Evolutionary conservation across 2,797 vertebrate species (phyloP).

Genomic region (Anguilla obscura): DNA sequence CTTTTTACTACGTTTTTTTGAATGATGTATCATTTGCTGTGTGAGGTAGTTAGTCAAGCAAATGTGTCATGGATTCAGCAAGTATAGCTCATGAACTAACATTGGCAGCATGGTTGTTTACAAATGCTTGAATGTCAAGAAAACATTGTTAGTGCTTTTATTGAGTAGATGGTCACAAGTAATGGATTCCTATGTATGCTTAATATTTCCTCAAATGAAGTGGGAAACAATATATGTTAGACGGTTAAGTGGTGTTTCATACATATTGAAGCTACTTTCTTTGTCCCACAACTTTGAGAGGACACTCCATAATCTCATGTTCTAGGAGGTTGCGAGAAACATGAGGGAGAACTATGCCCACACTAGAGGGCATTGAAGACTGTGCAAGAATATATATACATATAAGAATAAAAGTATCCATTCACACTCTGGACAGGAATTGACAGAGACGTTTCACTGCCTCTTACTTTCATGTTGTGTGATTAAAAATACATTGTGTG

Average conservation of each 20-base stretch:
- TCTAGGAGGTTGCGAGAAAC: not conserved
- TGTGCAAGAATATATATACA: not conserved
- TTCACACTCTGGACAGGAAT: not conserved
- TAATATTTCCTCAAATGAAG: too few species aligned
- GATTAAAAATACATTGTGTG: slow-evolving; percentile 7
- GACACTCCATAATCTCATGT: not conserved
- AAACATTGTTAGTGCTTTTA: too few species aligned
- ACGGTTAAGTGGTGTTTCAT: not conserved
- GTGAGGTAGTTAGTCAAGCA: too few species aligned
- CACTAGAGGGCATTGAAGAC: not conserved
- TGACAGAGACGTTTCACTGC: slow-evolving; percentile 2
- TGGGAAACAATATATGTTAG: not conserved
- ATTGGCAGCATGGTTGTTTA: too few species aligned
- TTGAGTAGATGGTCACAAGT: too few species aligned
- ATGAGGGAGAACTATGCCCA: not conserved
- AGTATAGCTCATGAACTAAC: too few species aligned
- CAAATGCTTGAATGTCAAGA: too few species aligned
- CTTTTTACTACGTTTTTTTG: too few species aligned
- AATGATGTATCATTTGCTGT: too few species aligned
- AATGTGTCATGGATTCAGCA: too few species aligned
- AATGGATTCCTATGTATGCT: too few species aligned
- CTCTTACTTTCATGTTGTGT: not conserved
- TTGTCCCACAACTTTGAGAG: not conserved
- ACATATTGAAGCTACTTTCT: not conserved
- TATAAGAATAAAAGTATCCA: not conserved